A percentile compares a stretch with the other conserved stretches of the same genome.
phyloP scores from a whole-genome alignment of 2,888 invertebrate genomes.

The Meiosimyza decipiens region DNA sequence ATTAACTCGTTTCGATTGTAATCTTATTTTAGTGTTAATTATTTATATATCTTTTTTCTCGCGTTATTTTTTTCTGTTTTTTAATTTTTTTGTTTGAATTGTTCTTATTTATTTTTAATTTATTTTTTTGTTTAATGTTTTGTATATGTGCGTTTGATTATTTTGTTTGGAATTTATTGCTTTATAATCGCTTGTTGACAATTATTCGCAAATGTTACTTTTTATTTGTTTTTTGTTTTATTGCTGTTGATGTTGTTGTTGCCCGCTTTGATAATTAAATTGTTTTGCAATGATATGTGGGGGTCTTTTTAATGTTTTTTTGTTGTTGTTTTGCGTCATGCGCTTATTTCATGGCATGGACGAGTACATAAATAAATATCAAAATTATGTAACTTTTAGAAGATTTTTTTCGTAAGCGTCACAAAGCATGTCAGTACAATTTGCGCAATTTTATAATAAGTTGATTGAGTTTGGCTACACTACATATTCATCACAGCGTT shows the following conservation, averaged over 20 bases:
- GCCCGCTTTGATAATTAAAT: constrained; percentile 10
- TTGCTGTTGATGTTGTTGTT: background rate
- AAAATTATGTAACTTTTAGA: too few relatives aligned
- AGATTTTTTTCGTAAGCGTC: too few relatives aligned
- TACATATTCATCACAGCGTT: too few relatives aligned
- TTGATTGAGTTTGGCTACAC: too few relatives aligned
- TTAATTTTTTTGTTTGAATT: background rate
- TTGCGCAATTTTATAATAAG: too few relatives aligned
- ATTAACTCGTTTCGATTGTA: constrained; percentile 17
- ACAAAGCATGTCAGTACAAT: too few relatives aligned
- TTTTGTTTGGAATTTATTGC: constrained; percentile 14
- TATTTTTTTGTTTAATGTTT: background rate
- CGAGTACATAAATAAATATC: too few relatives aligned
- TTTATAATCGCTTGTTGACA: constrained; percentile 23
- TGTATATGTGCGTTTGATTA: background rate
- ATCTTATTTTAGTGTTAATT: background rate
- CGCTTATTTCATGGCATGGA: background rate
- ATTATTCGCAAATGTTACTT: constrained; percentile 12
- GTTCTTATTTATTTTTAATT: constrained; percentile 7
- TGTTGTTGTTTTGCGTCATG: background rate
- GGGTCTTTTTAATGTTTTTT: background rate
- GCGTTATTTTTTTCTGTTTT: background rate
- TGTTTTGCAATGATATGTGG: background rate
- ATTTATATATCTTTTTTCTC: background rate
- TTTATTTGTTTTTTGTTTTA: background rate